Percentiles rank a stretch among this genome's conserved stretches.
Conservation (phyloP, 2,888 invertebrate genomes). For the Coelopa pilipes region DNA sequence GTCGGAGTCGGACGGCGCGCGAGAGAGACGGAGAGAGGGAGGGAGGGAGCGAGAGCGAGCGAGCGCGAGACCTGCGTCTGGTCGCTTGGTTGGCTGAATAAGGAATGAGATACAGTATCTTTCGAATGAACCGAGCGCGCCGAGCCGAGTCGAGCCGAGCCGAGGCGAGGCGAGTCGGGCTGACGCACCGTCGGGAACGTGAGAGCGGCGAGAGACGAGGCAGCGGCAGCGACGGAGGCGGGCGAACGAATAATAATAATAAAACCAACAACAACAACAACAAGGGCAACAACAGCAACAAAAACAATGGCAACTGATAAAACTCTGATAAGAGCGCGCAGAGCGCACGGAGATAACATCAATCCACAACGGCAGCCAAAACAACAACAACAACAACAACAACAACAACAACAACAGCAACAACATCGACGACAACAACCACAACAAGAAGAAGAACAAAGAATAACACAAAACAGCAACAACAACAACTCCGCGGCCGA, state of each 20-base stretch:
- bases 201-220: too few species aligned
- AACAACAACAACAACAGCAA: conserved; percentile 40
- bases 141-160: conserved; percentile 12
- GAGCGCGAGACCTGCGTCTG: conserved; percentile 23
- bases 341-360: conserved; percentile 65
- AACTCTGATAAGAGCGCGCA: conserved; percentile 64
- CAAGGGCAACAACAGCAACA: conserved; percentile 18
- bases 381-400: conserved; percentile 33
- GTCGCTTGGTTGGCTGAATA: conserved; percentile 41
- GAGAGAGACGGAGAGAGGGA: background rate
- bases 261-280: background rate
- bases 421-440: background rate
- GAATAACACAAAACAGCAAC: too few species aligned
- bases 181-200: too few species aligned
- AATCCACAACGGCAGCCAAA: conserved; percentile 40
- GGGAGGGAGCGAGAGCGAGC: conserved; percentile 22
- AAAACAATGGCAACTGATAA: conserved; percentile 62
- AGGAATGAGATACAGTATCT: conserved; percentile 56
- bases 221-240: conserved; percentile 29
- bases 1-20: background rate
- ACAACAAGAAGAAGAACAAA: too few species aligned
- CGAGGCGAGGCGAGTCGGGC: conserved; percentile 1
- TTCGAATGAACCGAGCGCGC: conserved; percentile 30
- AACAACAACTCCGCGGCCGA: conserved; percentile 14
- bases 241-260: conserved; percentile 16